phyloP scores from a whole-genome alignment of 2,113 vertebrate genomes.

The Illadopsis cleaveri region DNA sequence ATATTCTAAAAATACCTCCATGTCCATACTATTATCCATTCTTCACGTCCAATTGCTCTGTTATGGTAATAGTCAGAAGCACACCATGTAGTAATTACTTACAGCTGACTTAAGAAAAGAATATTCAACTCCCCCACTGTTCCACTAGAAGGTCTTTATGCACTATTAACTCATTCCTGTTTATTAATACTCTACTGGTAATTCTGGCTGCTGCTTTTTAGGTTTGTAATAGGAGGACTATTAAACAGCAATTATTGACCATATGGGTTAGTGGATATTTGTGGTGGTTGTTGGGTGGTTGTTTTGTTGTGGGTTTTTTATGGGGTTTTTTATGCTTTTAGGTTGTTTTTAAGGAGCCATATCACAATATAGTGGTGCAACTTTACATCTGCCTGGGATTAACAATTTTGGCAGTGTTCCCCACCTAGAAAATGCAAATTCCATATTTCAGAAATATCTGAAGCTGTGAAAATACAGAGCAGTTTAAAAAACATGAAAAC shows the following conservation, averaged over 20 bases:
- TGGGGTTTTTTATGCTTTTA: neutral
- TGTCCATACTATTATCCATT: constrained; percentile 99
- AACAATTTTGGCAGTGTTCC: constrained; percentile 59
- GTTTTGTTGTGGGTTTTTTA: neutral
- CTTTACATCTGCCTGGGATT: constrained; percentile 66
- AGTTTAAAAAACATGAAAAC: constrained; percentile 13
- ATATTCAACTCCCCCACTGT: constrained; percentile 94
- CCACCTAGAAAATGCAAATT: constrained; percentile 57
- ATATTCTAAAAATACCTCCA: constrained; percentile 91
- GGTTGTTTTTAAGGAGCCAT: constrained; percentile 65
- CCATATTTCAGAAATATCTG: constrained; percentile 46
- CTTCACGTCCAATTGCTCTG: constrained; percentile 99
- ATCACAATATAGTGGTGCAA: constrained; percentile 49
- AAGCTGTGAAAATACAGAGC: constrained; percentile 42
- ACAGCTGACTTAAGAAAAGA: constrained; percentile 99
- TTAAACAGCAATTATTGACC: constrained; percentile 88
- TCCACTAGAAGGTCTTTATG: constrained; percentile 98
- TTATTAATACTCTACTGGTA: constrained; percentile 99
- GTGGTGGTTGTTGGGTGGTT: constrained; percentile 49
- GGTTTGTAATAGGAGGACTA: constrained; percentile 91
- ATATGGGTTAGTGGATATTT: constrained; percentile 83
- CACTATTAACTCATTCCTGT: constrained; percentile 99
- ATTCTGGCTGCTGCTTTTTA: constrained; percentile 85
- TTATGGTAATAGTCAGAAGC: constrained; percentile 99
- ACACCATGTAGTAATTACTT: constrained; percentile 99